A percentile compares a stretch with the other conserved stretches of the same genome.
These are phyloP conservation scores for Eubasilissa regina DNA, from an alignment of 1,140 invertebrate species.

Conservation along the genomic window DNA sequence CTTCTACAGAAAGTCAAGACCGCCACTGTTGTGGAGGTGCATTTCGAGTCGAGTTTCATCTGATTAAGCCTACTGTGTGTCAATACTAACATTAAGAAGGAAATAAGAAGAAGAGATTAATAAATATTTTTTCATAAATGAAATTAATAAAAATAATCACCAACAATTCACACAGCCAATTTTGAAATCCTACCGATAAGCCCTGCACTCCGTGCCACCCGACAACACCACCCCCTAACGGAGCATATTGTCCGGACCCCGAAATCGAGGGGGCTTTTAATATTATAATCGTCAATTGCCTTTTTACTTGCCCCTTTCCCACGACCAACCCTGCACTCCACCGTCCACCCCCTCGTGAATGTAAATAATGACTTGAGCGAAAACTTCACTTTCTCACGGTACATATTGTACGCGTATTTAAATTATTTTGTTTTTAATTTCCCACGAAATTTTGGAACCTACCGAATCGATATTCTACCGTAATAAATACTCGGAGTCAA, in stretches of 20 bases:
- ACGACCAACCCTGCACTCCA: slow-evolving; percentile 31
- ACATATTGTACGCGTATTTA: neutral
- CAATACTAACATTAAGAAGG: no score
- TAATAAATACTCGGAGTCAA: no score
- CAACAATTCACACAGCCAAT: neutral
- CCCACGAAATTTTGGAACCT: no score
- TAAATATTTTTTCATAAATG: no score
- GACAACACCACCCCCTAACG: slow-evolving; percentile 11
- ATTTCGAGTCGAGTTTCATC: no score
- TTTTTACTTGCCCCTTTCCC: slow-evolving; percentile 47
- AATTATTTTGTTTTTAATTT: no score
- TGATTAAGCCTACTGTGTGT: no score
- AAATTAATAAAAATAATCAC: no score
- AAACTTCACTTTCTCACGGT: slow-evolving; percentile 38
- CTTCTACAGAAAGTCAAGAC: no score
- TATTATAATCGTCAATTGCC: slow-evolving; percentile 43
- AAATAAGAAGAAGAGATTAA: no score
- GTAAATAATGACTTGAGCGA: slow-evolving; percentile 36
- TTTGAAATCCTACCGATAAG: slow-evolving; percentile 6
- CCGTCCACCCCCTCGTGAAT: slow-evolving; percentile 35
- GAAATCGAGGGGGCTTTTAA: slow-evolving; percentile 12
- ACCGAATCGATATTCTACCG: no score
- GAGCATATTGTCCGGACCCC: slow-evolving; percentile 32
- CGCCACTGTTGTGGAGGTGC: no score
- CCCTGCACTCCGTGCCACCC: slow-evolving; percentile 10